phyloP scores from a whole-genome alignment of 92 coral and sea anemone genomes.

The Parazoanthus swiftii region DNA sequence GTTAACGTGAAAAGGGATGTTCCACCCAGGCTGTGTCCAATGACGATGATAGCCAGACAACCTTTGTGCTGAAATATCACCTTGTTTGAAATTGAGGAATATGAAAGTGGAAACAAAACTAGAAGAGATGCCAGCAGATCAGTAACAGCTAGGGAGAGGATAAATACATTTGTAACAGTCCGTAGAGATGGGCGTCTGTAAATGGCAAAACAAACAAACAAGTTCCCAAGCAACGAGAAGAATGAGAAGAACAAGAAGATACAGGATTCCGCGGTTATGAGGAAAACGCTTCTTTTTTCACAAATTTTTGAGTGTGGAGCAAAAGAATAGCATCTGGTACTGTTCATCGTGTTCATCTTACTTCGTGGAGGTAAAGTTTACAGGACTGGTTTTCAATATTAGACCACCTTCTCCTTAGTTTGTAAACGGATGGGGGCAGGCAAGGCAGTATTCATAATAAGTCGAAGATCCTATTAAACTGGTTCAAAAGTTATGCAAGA shows the following conservation, averaged over 20 bases:
- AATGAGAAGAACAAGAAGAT: neutral
- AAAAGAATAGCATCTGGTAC: neutral
- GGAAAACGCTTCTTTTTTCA: neutral
- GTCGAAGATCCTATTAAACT: too few species aligned
- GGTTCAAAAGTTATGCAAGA: too few species aligned
- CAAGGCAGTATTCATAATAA: too few species aligned
- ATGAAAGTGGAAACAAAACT: neutral
- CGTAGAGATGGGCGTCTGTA: neutral
- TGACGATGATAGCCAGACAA: neutral
- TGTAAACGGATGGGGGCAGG: too few species aligned
- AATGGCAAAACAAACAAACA: neutral
- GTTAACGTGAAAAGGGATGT: neutral
- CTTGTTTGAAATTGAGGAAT: neutral
- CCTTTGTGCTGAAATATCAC: neutral
- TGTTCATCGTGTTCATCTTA: neutral
- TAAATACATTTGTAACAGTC: neutral
- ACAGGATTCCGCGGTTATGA: neutral
- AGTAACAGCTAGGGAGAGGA: neutral
- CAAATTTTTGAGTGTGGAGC: neutral
- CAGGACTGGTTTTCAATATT: too few species aligned
- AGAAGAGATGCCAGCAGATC: neutral
- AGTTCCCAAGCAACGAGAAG: neutral
- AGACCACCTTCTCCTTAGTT: too few species aligned
- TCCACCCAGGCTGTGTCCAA: neutral
- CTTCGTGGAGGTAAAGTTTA: neutral